phyloP scores from a whole-genome alignment of 1,140 invertebrate species.

The Leptinotarsa undecemlineata region DNA sequence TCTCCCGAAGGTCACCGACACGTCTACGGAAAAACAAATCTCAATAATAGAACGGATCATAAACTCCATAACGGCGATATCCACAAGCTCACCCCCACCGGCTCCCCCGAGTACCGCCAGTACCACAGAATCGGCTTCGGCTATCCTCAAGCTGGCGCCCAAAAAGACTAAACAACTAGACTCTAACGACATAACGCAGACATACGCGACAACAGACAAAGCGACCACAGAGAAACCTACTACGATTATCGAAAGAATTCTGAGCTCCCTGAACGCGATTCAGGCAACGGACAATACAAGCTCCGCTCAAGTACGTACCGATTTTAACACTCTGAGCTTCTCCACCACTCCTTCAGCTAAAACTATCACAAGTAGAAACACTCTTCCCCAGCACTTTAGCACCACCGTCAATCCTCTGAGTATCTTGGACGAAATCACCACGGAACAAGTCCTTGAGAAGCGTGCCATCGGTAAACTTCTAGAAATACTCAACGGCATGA shows the following conservation, averaged over 20 bases:
- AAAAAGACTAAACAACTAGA: slow-evolving; percentile 46
- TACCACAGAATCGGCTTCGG: slow-evolving; percentile 38
- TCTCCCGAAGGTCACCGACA: slow-evolving; percentile 43
- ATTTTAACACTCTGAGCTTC: slow-evolving; percentile 46
- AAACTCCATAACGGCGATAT: slow-evolving; percentile 52
- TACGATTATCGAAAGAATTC: slow-evolving; percentile 53
- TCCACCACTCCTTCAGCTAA: slow-evolving; percentile 39
- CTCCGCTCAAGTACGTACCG: slow-evolving; percentile 48
- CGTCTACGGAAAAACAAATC: slow-evolving; percentile 44
- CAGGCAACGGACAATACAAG: slow-evolving; percentile 43
- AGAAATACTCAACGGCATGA: slow-evolving; percentile 44
- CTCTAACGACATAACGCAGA: slow-evolving; percentile 32
- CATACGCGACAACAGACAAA: background rate
- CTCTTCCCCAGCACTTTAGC: slow-evolving; percentile 43
- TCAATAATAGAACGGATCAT: slow-evolving; percentile 54
- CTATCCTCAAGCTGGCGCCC: slow-evolving; percentile 50
- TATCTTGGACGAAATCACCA: slow-evolving; percentile 43
- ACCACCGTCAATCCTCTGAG: slow-evolving; percentile 43
- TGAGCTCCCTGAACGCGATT: slow-evolving; percentile 52
- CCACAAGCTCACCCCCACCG: slow-evolving; percentile 45
- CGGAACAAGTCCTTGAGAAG: slow-evolving; percentile 47
- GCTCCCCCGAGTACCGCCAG: slow-evolving; percentile 26
- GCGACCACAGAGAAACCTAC: slow-evolving; percentile 53
- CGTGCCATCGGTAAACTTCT: slow-evolving; percentile 47
- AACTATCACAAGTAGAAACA: slow-evolving; percentile 41